Evolutionary conservation across 2,888 invertebrate genomes (phyloP), one percentile per base, ranked within the genome.

Genomic region (Thalpophila matura): DNA sequence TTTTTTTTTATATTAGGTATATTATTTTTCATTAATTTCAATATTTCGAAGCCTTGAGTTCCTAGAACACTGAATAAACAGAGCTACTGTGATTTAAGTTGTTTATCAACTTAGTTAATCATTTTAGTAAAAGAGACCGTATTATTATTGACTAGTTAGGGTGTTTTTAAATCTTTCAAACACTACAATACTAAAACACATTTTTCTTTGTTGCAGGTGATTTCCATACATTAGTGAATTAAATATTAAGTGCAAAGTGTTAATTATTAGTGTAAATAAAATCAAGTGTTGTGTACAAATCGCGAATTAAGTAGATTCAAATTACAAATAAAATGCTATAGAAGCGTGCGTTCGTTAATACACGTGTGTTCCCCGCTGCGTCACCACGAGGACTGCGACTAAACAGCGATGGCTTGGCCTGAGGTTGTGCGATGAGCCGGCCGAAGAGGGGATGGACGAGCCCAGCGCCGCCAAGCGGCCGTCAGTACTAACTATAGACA

Each of bases 401-500:
- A 94, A 93, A 76, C 93, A 92, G 74, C 89, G 93, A 95, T 95
- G 95, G 95, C 95, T 94, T 22, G 94, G 94, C 94, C 94, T 94
- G 94, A 95, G 85, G 94, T 92, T 94, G 90, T 94, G 95, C 95
- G 94, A 94, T 94, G 95, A 94, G 74, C 84, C 89, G 60, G 81
- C 85, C 0, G 92, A 92, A 59, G 91, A 90, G 86, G 92, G 84
- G 73, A 94, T 94, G 94, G 94, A 95, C 62, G 94, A 94, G 85
- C 90, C 93, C 33, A 88, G 90, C 84, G 84, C 93, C 77, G 88
- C 92, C 84, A 95, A 95, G 89, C 95, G 96, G 89, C 96, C 96
- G 83, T 96, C 96, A 79, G 96, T 97, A 69, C 95, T 98, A 79
- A 98, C 98, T 81, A 98, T 98, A 89, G 98, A 98, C 95, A 96